A percentile compares a stretch with the other conserved stretches of the same genome.
phyloP scores from a whole-genome alignment of 1,140 invertebrate genomes.

The Tetramorium parvispinum region DNA sequence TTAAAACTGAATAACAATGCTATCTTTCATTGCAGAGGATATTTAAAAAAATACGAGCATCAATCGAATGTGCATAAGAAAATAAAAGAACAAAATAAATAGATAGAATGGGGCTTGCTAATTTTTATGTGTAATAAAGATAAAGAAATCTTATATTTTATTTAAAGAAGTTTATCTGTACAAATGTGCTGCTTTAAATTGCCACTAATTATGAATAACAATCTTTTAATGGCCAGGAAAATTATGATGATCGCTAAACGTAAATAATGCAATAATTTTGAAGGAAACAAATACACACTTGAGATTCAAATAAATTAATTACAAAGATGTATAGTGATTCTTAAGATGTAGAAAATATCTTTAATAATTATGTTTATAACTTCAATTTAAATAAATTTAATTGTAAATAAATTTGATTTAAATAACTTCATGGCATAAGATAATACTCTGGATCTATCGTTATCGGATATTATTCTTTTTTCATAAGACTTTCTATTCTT shows the following conservation, averaged over 20 bases:
- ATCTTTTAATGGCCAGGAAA: not conserved
- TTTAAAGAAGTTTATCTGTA: not conserved
- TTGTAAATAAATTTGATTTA: not conserved
- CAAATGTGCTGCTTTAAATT: not conserved
- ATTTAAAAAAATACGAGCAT: not conserved
- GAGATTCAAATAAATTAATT: not conserved
- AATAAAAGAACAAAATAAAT: not conserved
- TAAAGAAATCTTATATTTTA: not conserved
- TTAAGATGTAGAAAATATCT: not conserved
- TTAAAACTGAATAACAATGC: not conserved
- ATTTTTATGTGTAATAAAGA: not conserved
- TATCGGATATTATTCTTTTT: conserved; percentile 20
- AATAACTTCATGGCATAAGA: not conserved
- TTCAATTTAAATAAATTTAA: not conserved
- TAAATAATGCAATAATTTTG: not conserved
- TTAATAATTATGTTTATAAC: not conserved
- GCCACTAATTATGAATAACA: not conserved
- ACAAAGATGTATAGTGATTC: not conserved
- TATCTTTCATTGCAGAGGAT: not conserved
- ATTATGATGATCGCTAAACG: not conserved
- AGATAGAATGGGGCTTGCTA: not conserved
- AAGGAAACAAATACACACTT: not conserved
- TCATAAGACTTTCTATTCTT: not conserved
- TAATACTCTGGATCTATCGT: not conserved
- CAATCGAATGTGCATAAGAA: not conserved